Percentiles rank a stretch among this genome's conserved stretches.
phyloP scores from a whole-genome alignment of 2,113 vertebrate genomes.

The Irena cyanogastra region DNA sequence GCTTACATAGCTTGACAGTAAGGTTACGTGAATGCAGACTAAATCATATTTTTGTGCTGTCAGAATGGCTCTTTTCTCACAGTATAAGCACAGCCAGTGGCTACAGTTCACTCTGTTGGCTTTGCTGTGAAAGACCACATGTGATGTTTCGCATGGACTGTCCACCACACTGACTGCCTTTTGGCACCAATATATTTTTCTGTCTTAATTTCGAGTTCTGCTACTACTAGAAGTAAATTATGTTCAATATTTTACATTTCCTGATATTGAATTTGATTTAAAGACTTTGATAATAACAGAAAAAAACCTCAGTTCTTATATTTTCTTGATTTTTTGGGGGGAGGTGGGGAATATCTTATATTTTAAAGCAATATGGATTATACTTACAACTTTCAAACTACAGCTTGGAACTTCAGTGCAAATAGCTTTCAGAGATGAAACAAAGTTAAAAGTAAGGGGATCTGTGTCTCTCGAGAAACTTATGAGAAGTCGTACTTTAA shows the following conservation, averaged over 20 bases:
- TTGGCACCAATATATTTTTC: neutral
- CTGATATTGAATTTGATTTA: neutral
- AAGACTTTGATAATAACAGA: neutral
- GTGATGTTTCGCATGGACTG: fast-evolving
- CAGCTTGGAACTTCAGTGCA: constrained; percentile 88
- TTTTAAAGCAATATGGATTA: neutral
- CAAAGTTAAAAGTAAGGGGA: constrained; percentile 90
- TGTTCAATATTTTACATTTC: neutral
- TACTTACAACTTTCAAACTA: constrained; percentile 91
- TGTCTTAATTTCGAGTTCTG: neutral
- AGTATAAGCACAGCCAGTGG: neutral
- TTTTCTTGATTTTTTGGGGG: neutral
- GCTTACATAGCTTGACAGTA: neutral
- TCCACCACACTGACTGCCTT: neutral
- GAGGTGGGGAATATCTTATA: neutral
- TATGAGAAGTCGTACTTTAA: constrained; percentile 88
- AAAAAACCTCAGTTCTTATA: neutral
- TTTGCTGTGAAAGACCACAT: neutral
- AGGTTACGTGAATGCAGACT: neutral
- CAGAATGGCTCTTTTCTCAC: neutral
- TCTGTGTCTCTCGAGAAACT: constrained; percentile 91
- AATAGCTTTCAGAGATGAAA: constrained; percentile 92
- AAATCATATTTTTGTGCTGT: neutral
- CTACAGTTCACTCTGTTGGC: neutral
- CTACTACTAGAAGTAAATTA: neutral